A percentile compares a stretch with the other conserved stretches of the same genome.
phyloP scores from a whole-genome alignment of 2,797 vertebrate species.

The Silurus aristotelis region DNA sequence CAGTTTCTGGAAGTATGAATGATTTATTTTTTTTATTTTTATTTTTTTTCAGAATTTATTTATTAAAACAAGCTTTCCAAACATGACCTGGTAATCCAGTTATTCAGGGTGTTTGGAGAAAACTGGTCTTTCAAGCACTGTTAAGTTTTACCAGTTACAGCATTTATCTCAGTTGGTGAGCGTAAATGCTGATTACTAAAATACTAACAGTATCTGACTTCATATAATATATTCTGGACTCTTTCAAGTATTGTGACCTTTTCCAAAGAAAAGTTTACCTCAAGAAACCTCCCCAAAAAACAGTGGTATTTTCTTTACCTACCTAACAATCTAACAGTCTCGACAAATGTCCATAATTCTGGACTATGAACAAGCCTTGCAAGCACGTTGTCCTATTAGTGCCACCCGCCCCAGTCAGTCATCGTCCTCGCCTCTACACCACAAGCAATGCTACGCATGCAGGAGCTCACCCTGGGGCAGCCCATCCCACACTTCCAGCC shows the following conservation, averaged over 20 bases:
- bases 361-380: neutral
- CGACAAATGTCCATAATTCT: neutral
- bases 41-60: neutral
- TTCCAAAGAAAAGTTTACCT: no score
- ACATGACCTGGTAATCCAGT: neutral
- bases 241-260: no score
- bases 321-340: no score
- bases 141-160: neutral
- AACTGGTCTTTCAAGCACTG: neutral
- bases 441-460: neutral
- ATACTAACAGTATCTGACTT: neutral
- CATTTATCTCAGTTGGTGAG: neutral
- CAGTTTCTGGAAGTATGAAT: neutral
- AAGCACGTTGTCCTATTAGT: neutral
- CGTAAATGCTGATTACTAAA: no score
- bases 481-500: constrained; percentile 98
- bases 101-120: neutral
- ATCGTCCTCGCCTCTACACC: neutral
- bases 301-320: no score
- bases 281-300: no score
- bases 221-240: no score
- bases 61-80: neutral
- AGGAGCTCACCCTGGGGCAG: constrained; percentile 85
- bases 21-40: no score
- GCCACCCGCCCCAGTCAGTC: neutral